Evolutionary conservation across 2,888 invertebrate genomes (phyloP), one percentile per base, ranked within the genome.

Genomic region (Phymatocera aterrima): DNA sequence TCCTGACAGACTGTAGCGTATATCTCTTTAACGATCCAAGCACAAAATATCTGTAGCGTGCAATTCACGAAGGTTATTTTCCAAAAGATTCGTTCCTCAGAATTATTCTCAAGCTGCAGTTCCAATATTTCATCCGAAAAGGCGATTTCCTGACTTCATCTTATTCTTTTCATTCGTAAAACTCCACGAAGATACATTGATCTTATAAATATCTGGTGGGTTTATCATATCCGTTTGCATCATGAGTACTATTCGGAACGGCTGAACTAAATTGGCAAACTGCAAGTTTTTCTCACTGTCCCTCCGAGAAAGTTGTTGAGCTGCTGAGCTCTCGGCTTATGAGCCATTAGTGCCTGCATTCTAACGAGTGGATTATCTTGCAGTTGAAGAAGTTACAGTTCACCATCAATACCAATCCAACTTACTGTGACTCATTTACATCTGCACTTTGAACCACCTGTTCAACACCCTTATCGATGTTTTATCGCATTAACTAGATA

Each of bases 381-480:
- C 4, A 15, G 43, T 68, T 24, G 43, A 43, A 43, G 43, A 68
- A 68, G 65, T 68, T 68, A 68, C 43, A 68, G 43, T 68, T 28
- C 21, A 43, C 12, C 12, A 68, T 21, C 12, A 68, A 24, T 40
- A 68, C 12, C 24, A 21, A 40, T n/a, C 43, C 43, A 6, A 1
- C 43, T 43, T 68, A 43, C 65, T 21, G 43, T 1, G 28, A 1
- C 18, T 37, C 61, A 64, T 64, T 64, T 64, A 64, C 34, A 64
- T 34, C 18, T n/a, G 8, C 18, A 68, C 43, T 40, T 43, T 68
- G 43, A 37, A n/a, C 37, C 37, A 64, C 61, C n/a, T 37, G 18
- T 34, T 64, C 31, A 43, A 21, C 43, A 43, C 40, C 43, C 40
- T 43, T 18, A 2, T 43, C 12, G 8, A 64, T 37, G 34, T 3